Base-by-base conservation (phyloP, 2,113 vertebrate genomes). In the Engystomops pustulosus region DNA sequence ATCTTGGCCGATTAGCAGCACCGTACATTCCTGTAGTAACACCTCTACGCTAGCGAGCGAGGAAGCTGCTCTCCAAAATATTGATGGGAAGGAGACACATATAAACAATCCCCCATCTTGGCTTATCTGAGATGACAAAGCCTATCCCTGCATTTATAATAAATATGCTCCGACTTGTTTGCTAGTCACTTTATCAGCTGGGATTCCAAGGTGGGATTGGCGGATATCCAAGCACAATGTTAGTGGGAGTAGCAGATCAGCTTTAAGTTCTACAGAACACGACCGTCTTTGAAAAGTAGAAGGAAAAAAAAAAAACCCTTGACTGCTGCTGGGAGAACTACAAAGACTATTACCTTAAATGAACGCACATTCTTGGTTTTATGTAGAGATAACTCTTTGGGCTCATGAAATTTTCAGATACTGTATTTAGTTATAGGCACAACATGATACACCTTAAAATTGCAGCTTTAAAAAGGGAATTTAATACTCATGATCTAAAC, bases 151-250 rank as follows among this genome's bases (percentile, higher is more conserved):
- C 86, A 87, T 90, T 91, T 89, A 86, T 85, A 89, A 88, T 75
- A 90, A 89, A 90, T 88, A 89, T 71, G 89, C 85, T 88, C 86
- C 87, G 89, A 90, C 87, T 90, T 87, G 88, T 75, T 88, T 85
- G 78, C 71, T 87, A 86, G 82, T 69, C 85, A 85, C 79, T 91
- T 90, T 89, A 91, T 90, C 91, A 87, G 88, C 81, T 86, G 82
- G 88, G 90, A 91, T 90, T 91, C 90, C 88, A 76, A 86, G 86
- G 85, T 83, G 85, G 85, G 88, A 87, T 15, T 90, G 91, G 91
- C 89, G 89, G 32, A 87, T 30, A 23, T 88, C 89, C 90, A 91
- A 89, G 85, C n/a, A 86, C 58, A 51, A 41, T 17, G 86, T 69
- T 88, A 88, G 87, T 67, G 86, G 87, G 88, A 88, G 89, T 86